phyloP scores from a whole-genome alignment of 1,140 invertebrate species.

The Eumeta japonica region DNA sequence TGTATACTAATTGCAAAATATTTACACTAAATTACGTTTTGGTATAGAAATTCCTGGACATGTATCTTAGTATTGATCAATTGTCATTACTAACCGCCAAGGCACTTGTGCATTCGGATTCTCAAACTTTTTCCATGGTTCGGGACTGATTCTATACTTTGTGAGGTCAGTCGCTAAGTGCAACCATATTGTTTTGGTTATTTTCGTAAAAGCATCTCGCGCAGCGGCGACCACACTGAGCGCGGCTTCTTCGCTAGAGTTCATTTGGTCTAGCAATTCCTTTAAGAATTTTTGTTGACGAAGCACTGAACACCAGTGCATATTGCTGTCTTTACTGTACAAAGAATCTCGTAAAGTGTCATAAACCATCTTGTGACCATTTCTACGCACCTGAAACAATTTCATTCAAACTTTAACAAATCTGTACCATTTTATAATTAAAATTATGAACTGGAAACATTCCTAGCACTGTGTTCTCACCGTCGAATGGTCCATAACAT shows the following conservation, averaged over 20 bases:
- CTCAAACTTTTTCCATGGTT: constrained; percentile 59
- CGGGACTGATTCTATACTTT: constrained; percentile 48
- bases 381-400: constrained; percentile 33
- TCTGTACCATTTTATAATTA: too few species aligned
- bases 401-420: too few species aligned
- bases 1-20: neutral
- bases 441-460: too few species aligned
- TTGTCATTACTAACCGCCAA: neutral
- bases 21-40: neutral
- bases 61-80: neutral
- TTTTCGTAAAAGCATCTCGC: constrained; percentile 59
- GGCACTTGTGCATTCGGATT: neutral
- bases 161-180: constrained; percentile 74
- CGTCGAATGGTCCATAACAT: too few species aligned
- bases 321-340: constrained; percentile 69
- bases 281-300: constrained; percentile 77
- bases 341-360: constrained; percentile 35
- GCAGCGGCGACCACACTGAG: constrained; percentile 63
- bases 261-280: constrained; percentile 62
- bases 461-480: too few species aligned
- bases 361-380: constrained; percentile 42
- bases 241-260: constrained; percentile 53
- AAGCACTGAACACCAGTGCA: constrained; percentile 67
- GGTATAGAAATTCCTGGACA: neutral
- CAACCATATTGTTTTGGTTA: constrained; percentile 64